phyloP scores from a whole-genome alignment of 2,888 invertebrate species.

The Choristoneura rosaceana region DNA sequence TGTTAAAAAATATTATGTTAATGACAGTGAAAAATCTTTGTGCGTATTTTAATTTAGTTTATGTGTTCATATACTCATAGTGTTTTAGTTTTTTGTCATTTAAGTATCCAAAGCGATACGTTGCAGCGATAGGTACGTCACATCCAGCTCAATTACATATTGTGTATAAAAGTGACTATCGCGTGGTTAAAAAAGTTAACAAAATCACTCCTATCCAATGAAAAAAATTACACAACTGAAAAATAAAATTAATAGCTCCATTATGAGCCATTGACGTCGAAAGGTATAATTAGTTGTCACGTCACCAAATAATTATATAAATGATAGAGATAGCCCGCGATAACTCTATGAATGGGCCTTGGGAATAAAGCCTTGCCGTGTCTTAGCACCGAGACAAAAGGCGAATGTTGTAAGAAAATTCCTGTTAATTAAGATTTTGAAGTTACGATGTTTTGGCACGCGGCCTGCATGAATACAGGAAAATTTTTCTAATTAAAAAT shows the following conservation, averaged over 20 bases:
- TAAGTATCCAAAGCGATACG: too few relatives aligned
- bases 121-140: too few relatives aligned
- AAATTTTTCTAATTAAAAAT: not conserved
- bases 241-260: conserved; percentile 45
- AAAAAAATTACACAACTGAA: not conserved
- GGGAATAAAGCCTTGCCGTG: conserved; percentile 45
- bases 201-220: too few relatives aligned
- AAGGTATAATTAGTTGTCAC: conserved; percentile 44
- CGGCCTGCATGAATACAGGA: not conserved
- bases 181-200: too few relatives aligned
- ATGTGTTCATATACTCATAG: too few relatives aligned
- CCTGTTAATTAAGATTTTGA: conserved; percentile 33
- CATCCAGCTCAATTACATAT: too few relatives aligned
- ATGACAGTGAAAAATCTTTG: too few relatives aligned
- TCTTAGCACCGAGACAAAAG: conserved; percentile 25
- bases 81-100: too few relatives aligned
- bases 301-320: conserved; percentile 66
- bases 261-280: conserved; percentile 45
- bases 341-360: conserved; percentile 50
- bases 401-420: conserved; percentile 41
- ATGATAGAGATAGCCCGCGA: conserved; percentile 51
- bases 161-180: too few relatives aligned
- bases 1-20: too few relatives aligned
- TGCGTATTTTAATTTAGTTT: too few relatives aligned
- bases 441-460: conserved; percentile 9